Conservation (phyloP, 2,113 vertebrate genomes). For the Zeus faber region DNA sequence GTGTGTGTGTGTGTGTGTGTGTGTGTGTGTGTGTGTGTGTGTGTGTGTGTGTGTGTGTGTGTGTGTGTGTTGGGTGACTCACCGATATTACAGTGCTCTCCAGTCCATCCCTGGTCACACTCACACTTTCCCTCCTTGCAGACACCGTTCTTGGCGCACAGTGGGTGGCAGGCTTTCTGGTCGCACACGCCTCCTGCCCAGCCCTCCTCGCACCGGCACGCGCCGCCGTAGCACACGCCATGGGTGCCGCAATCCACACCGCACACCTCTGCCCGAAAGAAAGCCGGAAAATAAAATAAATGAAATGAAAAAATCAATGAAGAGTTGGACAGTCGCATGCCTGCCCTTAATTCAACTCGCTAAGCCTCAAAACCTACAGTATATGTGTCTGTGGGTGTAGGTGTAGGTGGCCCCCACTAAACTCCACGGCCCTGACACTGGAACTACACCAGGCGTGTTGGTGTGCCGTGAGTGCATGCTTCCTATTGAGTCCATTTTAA, state of each 20-base stretch:
- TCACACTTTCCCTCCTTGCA: constrained; percentile 97
- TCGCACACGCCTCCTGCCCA: constrained; percentile 89
- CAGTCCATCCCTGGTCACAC: constrained; percentile 97
- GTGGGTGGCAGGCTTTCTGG: constrained; percentile 91
- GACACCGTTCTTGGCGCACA: constrained; percentile 92
- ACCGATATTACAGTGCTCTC: constrained; percentile 98
- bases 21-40: constrained; percentile 7
- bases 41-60: neutral
- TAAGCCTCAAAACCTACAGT: too few species aligned
- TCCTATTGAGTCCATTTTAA: too few species aligned
- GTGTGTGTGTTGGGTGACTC: constrained; percentile 51
- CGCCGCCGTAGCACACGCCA: constrained; percentile 86
- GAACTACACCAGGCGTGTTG: too few species aligned
- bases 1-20: constrained; percentile 9
- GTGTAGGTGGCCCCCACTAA: too few species aligned
- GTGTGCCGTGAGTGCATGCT: too few species aligned
- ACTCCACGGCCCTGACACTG: too few species aligned
- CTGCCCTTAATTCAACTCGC: too few species aligned
- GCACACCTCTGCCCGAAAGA: constrained; percentile 81
- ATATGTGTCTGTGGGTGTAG: too few species aligned
- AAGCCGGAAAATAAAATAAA: neutral
- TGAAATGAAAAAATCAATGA: too few species aligned
- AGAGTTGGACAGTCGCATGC: too few species aligned
- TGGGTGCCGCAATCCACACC: constrained; percentile 86
- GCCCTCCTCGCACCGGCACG: constrained; percentile 93